Conservation (phyloP, 2,888 invertebrate species). For the Epinotia bilunana region DNA sequence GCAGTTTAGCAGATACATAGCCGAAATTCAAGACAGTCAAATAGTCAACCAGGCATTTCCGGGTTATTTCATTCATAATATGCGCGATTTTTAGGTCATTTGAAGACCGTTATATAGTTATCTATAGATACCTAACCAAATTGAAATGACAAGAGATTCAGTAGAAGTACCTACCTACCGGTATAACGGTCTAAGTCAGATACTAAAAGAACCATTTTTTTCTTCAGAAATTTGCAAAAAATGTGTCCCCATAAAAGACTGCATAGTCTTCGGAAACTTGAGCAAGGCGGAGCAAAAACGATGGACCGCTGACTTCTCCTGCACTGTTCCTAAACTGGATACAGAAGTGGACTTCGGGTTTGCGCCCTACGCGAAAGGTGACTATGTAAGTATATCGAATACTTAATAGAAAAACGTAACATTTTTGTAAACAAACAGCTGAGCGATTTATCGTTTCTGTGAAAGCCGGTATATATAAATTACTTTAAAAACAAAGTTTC, state of each 20-base stretch:
- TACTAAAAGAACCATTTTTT: background rate
- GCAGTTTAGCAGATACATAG: background rate
- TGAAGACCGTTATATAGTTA: no score
- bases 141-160: no score
- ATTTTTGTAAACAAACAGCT: no score
- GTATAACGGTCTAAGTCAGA: no score
- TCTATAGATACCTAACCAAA: no score
- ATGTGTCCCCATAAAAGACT: conserved; percentile 62
- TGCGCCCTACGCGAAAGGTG: conserved; percentile 57
- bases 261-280: conserved; percentile 58
- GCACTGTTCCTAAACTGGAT: conserved; percentile 51
- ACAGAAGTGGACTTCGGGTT: conserved; percentile 54
- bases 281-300: conserved; percentile 58
- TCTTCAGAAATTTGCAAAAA: conserved; percentile 64
- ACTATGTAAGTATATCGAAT: conserved; percentile 59
- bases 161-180: no score
- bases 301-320: conserved; percentile 62
- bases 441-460: no score
- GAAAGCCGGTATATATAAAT: no score
- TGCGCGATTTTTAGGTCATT: no score
- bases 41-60: background rate
- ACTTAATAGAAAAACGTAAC: background rate
- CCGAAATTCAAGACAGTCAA: background rate
- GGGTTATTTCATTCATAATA: background rate
- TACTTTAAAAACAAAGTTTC: no score